These are phyloP conservation scores for Peromyscus californicus DNA, from an alignment of 2,113 vertebrate species.

Conservation along the genomic window DNA sequence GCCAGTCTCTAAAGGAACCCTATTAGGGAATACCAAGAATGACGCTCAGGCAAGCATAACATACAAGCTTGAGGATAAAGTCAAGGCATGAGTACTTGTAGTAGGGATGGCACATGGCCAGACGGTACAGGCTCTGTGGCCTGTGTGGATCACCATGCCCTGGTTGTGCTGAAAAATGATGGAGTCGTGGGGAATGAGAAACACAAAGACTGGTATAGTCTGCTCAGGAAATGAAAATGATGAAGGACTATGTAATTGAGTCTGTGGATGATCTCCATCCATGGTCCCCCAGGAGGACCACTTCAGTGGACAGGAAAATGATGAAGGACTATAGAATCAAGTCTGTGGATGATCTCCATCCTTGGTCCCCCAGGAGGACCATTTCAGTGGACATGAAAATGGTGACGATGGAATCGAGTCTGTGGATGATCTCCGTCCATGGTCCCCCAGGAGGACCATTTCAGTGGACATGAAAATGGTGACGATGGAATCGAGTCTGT, in stretches of 20 bases:
- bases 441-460: fast-evolving
- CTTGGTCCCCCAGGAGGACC: too few species aligned
- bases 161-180: background rate
- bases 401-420: fast-evolving
- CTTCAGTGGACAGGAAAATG: too few species aligned
- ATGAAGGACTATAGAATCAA: too few species aligned
- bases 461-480: too few species aligned
- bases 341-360: too few species aligned
- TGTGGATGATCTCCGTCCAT: fast-evolving
- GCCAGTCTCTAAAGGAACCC: background rate
- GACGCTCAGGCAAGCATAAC: background rate
- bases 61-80: too few species aligned
- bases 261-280: background rate
- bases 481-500: too few species aligned
- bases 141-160: fast-evolving
- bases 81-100: background rate
- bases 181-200: background rate
- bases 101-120: background rate
- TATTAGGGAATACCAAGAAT: background rate
- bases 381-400: too few species aligned
- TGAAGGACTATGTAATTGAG: background rate
- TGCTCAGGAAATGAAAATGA: background rate
- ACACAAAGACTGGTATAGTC: background rate
- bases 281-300: fast-evolving
- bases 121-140: background rate